Conservation (phyloP, 2,888 invertebrate genomes). For the Pelosia muscerda region DNA sequence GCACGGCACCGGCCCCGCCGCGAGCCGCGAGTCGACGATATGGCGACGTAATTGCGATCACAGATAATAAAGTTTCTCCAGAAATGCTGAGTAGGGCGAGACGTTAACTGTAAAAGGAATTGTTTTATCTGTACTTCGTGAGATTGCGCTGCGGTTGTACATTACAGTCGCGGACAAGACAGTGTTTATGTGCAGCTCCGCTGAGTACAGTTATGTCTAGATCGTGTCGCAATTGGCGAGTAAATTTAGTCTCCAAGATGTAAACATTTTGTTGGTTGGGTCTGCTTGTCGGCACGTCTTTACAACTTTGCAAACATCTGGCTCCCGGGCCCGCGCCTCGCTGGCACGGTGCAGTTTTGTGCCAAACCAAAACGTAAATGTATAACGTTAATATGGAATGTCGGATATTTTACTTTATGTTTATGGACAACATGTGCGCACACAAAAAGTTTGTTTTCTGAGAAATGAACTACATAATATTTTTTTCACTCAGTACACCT, state of each 20-base stretch:
- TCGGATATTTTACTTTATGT: constrained; percentile 1
- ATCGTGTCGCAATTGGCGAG: constrained; percentile 1
- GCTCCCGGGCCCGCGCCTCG: background rate
- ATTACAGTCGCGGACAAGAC: constrained; percentile 3
- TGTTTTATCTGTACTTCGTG: constrained; percentile 10
- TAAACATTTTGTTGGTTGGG: background rate
- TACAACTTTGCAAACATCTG: constrained; percentile 12
- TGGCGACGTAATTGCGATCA: background rate
- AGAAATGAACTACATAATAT: constrained; percentile 1
- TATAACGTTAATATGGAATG: background rate
- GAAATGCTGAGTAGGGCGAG: background rate
- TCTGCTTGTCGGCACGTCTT: background rate
- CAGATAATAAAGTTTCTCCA: background rate
- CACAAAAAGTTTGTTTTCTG: background rate
- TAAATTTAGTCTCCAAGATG: background rate
- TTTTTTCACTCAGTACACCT: background rate
- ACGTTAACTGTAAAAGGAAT: constrained; percentile 13
- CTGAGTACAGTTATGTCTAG: constrained; percentile 8
- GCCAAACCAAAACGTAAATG: background rate
- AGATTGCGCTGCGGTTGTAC: background rate
- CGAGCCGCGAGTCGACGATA: too few relatives aligned
- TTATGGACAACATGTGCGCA: constrained; percentile 12
- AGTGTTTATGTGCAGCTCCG: background rate
- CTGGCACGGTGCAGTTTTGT: background rate
- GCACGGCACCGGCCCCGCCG: background rate